Evolutionary conservation across 2,113 vertebrate genomes (phyloP).

Genomic region (Laticauda laticaudata): DNA sequence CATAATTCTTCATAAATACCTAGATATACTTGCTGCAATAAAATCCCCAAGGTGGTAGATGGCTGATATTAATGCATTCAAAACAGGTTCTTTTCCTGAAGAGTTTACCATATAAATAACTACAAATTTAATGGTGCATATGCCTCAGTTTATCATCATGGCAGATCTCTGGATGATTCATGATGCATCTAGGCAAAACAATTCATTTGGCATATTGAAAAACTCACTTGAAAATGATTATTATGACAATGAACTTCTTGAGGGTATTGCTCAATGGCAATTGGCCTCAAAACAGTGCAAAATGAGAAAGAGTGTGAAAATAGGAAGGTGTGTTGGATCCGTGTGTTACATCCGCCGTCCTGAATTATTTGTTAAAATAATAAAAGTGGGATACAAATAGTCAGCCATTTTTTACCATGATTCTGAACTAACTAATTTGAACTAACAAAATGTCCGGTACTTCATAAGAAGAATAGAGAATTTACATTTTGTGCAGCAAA

Average conservation of each 20-base stretch:
- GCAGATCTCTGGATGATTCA: conserved; percentile 39
- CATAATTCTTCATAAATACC: background rate
- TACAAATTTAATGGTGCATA: conserved; percentile 38
- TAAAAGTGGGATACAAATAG: background rate
- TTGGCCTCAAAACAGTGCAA: background rate
- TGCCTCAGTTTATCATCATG: conserved; percentile 43
- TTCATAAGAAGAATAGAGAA: background rate
- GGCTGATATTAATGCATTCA: background rate
- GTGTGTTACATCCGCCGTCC: background rate
- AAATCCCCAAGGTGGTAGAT: background rate
- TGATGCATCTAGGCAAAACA: conserved; percentile 22
- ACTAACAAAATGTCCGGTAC: background rate
- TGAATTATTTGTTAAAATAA: background rate
- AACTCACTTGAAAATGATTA: background rate
- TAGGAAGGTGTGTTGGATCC: background rate
- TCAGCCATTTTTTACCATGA: background rate
- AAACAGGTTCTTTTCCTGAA: conserved; percentile 39
- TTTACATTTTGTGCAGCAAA: background rate
- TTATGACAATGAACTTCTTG: conserved; percentile 6
- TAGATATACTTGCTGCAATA: background rate
- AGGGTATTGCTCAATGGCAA: background rate
- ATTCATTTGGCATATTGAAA: conserved; percentile 13
- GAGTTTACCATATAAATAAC: conserved; percentile 33
- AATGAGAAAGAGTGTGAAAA: background rate
- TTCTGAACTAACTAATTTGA: background rate